These are phyloP conservation scores for Iguana delicatissima DNA, from an alignment of 2,797 vertebrate genomes.

Conservation along the genomic window DNA sequence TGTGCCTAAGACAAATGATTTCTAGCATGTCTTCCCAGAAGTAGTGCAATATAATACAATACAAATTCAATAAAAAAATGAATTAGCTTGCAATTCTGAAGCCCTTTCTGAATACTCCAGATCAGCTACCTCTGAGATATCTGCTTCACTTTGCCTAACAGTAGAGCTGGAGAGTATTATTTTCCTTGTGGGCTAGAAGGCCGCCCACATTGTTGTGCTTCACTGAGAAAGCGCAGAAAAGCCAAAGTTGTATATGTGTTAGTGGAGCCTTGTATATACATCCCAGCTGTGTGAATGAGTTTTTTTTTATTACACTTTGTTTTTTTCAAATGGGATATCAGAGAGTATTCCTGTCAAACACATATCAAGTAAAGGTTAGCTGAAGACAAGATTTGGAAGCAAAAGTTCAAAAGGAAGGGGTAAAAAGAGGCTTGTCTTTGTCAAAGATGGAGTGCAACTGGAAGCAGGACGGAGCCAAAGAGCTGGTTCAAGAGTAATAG, in stretches of 20 bases:
- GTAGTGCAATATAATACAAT: not conserved
- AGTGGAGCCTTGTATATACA: constrained; percentile 27
- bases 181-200: constrained; percentile 55
- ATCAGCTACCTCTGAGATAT: not conserved
- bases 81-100: not conserved
- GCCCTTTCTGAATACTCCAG: not conserved
- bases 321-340: constrained; percentile 13
- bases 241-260: constrained; percentile 25
- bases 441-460: constrained; percentile 81
- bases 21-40: not conserved
- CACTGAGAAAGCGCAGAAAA: constrained; percentile 52
- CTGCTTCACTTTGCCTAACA: not conserved
- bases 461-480: constrained; percentile 83
- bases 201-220: not conserved
- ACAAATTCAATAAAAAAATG: too few species aligned
- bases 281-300: constrained; percentile 40
- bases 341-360: constrained; percentile 67
- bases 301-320: not conserved
- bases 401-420: constrained; percentile 74
- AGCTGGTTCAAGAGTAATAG: constrained; percentile 85
- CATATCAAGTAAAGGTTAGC: constrained; percentile 48
- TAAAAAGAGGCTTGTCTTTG: constrained; percentile 71
- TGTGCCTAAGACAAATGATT: not conserved
- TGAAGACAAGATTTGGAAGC: constrained; percentile 69
- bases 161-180: constrained; percentile 36